Base-by-base conservation (phyloP, 2,888 invertebrate genomes). In the Salticus scenicus region DNA sequence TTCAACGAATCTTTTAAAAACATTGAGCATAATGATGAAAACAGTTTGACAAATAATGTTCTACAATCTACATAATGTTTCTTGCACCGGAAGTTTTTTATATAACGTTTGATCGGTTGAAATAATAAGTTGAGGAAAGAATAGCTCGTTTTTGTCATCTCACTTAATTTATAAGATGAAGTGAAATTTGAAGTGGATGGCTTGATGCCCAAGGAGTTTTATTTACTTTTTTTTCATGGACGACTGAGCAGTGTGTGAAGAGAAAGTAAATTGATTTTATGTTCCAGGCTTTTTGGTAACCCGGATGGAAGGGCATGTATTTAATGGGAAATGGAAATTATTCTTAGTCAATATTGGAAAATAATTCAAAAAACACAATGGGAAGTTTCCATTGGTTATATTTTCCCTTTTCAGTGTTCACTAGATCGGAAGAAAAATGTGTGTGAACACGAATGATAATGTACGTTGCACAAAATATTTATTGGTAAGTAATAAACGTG, bases 11-110 rank as follows among this genome's bases (percentile, higher is more conserved):
- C n/a, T n/a, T 31, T 47, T 20, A 51, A 57, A 57, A 24, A 37
- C 20, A 27, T 37, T 4, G 2, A 57, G 20, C 24, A 7, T 12
- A 24, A 1, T 57, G 57, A 24, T 24, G 57, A 5, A 33, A 67
- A 33, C 17, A 33, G 1, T 14, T 14, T 1, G 37, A 79, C 78
- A 79, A 72, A 79, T 70, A 63, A 33, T 8, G 37, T 20, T 20
- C 12, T 67, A 14, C n/a, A 31, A 33, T 67, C 67, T 33, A 28
- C 51, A 71, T 79, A 71, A 79, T 63, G 78, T 63, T 72, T 33
- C 37, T 47, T 28, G 57, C 24, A 79, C 64, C 78, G 78, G 78
- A 79, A 79, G 78, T 72, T 71, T 70, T 79, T 79, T 79, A n/a
- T n/a, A n/a, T 79, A 79, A 63, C 78, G 78, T 79, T 41, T 47